Percentiles rank a stretch among this genome's conserved stretches.
phyloP scores from a whole-genome alignment of 2,113 vertebrate species.

The Serilophus lunatus region DNA sequence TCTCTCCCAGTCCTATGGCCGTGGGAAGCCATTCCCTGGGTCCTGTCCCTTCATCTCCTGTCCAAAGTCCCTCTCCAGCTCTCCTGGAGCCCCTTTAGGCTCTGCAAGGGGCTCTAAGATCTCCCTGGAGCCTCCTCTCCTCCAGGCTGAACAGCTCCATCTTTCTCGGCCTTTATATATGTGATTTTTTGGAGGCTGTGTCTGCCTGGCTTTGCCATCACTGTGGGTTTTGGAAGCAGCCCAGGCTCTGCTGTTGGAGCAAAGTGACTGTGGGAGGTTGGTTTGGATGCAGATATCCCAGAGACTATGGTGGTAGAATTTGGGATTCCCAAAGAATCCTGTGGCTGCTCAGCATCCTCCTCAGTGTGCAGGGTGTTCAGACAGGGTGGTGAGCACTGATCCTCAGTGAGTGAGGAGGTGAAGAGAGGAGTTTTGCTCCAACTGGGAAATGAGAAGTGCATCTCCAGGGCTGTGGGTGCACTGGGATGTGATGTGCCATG shows the following conservation, averaged over 20 bases:
- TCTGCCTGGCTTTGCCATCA: background rate
- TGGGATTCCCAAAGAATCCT: background rate
- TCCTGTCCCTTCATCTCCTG: background rate
- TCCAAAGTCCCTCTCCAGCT: background rate
- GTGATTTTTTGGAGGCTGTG: background rate
- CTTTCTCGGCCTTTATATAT: background rate
- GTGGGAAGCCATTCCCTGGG: background rate
- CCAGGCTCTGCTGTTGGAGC: background rate
- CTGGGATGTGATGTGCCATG: background rate
- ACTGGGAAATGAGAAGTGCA: background rate
- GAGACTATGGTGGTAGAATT: background rate
- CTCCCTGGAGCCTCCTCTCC: background rate
- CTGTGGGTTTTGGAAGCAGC: background rate
- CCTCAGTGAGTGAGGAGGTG: rapidly evolving
- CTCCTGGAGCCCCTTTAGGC: background rate
- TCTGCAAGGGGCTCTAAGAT: background rate
- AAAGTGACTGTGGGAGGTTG: background rate
- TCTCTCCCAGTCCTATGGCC: background rate
- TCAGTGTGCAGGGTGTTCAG: rapidly evolving
- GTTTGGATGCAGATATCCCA: background rate
- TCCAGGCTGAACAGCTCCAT: background rate
- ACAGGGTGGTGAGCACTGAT: background rate
- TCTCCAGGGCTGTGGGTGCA: rapidly evolving
- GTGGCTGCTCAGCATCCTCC: background rate
- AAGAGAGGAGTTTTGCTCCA: background rate